These are phyloP conservation scores for Trichacis sp. DNA, from an alignment of 2,888 invertebrate species.

Conservation along the genomic window DNA sequence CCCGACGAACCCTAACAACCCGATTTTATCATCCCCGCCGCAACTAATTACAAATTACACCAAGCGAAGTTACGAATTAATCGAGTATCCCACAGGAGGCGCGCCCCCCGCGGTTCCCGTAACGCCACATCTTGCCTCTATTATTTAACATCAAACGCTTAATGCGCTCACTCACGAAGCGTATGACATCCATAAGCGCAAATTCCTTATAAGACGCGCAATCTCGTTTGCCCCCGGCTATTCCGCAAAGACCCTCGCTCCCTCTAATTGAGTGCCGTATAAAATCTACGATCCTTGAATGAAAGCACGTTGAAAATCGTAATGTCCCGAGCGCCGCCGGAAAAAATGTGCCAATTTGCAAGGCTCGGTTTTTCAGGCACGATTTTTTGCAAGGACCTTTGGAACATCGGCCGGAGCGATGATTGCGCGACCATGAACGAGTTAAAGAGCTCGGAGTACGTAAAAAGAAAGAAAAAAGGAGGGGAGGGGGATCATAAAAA, in stretches of 20 bases:
- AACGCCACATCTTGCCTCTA: not conserved
- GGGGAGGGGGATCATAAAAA: constrained; percentile 1
- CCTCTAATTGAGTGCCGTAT: not conserved
- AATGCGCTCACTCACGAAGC: constrained; percentile 41
- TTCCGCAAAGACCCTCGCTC: not conserved
- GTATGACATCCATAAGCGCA: constrained; percentile 34
- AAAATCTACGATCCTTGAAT: not conserved
- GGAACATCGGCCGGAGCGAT: not conserved
- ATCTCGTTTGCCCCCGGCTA: constrained; percentile 13
- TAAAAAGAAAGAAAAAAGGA: constrained; percentile 4
- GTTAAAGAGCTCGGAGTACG: not conserved
- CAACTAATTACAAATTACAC: constrained; percentile 60
- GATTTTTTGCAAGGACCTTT: not conserved
- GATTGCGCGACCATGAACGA: not conserved
- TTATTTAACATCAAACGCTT: constrained; percentile 50
- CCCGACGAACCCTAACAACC: too few relatives aligned
- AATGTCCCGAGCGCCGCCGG: too few relatives aligned
- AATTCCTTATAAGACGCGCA: constrained; percentile 11
- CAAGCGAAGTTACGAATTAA: constrained; percentile 56
- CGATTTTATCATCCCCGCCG: too few relatives aligned
- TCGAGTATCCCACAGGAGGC: constrained; percentile 27
- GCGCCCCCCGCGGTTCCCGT: constrained; percentile 6
- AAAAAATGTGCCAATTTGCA: not conserved
- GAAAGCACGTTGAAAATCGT: too few relatives aligned
- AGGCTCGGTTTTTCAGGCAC: not conserved